Conservation (phyloP, 1,140 invertebrate species). For the Ectropis grisescens region DNA sequence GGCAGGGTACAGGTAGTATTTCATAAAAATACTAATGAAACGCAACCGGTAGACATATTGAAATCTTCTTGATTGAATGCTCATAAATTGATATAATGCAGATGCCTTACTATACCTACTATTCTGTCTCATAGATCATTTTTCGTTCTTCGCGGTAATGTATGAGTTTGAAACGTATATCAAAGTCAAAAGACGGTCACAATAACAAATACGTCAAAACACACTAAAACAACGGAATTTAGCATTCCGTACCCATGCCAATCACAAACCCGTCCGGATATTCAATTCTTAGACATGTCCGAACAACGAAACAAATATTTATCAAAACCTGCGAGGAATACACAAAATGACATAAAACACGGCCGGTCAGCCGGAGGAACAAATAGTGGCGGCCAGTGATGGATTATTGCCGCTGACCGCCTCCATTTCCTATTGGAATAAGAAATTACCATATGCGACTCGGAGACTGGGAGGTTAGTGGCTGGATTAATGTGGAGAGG, state of each 20-base stretch:
- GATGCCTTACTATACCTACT: too few relatives aligned
- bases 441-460: conserved; percentile 67
- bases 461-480: conserved; percentile 24
- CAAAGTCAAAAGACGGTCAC: too few relatives aligned
- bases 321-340: conserved; percentile 68
- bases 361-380: conserved; percentile 33
- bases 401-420: conserved; percentile 68
- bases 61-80: too few relatives aligned
- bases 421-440: conserved; percentile 67
- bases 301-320: conserved; percentile 64
- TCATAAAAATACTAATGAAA: too few relatives aligned
- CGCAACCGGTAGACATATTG: too few relatives aligned
- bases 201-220: too few relatives aligned
- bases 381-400: conserved; percentile 50
- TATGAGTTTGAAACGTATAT: too few relatives aligned
- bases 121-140: too few relatives aligned
- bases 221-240: too few relatives aligned
- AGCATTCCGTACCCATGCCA: conserved; percentile 27
- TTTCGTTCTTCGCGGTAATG: too few relatives aligned
- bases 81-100: too few relatives aligned
- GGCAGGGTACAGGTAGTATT: too few relatives aligned
- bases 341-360: conserved; percentile 65
- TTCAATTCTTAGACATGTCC: conserved; percentile 62
- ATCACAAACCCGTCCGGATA: conserved; percentile 54
- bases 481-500: conserved; percentile 24